phyloP scores from a whole-genome alignment of 2,113 vertebrate genomes.

The Takifugu bimaculatus region DNA sequence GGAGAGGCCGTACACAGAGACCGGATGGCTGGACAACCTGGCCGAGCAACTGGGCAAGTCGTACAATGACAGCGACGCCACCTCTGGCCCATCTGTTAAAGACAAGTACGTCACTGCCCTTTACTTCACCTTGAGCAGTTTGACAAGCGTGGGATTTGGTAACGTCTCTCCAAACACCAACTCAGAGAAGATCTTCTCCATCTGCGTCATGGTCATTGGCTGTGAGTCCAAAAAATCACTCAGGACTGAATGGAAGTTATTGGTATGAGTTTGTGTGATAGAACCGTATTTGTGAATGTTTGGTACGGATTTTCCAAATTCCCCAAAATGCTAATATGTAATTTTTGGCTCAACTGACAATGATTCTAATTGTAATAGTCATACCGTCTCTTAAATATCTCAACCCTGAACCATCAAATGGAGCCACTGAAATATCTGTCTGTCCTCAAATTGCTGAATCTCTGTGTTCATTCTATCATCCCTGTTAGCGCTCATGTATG shows the following conservation, averaged over 20 bases:
- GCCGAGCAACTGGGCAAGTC: constrained; percentile 89
- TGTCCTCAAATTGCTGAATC: background rate
- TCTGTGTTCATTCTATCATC: constrained; percentile 3
- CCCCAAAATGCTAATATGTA: background rate
- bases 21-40: constrained; percentile 94
- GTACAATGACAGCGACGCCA: constrained; percentile 85
- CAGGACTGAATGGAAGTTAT: background rate
- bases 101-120: constrained; percentile 97
- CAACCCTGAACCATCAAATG: background rate
- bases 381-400: background rate
- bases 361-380: background rate
- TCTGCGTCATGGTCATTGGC: constrained; percentile 98
- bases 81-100: constrained; percentile 89
- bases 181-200: constrained; percentile 98
- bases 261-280: background rate
- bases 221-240: constrained; percentile 79
- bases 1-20: constrained; percentile 93
- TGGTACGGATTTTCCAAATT: background rate
- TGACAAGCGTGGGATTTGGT: constrained; percentile 95
- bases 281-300: too few relatives aligned
- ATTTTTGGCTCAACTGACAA: background rate
- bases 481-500: constrained; percentile 92
- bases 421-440: too few relatives aligned
- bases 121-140: constrained; percentile 98
- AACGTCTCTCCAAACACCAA: constrained; percentile 98